phyloP scores from a whole-genome alignment of 1,140 invertebrate genomes.

The Drosophila kohkoa region DNA sequence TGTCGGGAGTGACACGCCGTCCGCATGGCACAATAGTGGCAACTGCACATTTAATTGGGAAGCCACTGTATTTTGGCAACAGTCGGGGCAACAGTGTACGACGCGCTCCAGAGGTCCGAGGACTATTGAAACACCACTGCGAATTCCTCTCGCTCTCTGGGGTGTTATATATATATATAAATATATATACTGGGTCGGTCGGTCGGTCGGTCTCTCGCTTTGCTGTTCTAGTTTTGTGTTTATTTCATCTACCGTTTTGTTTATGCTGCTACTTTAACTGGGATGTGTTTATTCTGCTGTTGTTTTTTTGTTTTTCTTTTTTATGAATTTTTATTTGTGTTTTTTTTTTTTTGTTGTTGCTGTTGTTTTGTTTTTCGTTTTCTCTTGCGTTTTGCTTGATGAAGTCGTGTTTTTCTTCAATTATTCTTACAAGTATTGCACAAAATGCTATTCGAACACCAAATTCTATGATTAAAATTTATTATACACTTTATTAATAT shows the following conservation, averaged over 20 bases:
- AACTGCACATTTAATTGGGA: conserved; percentile 72
- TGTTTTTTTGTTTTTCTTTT: no score
- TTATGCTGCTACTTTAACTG: not conserved
- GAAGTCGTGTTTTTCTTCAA: conserved; percentile 9
- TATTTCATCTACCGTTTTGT: conserved; percentile 16
- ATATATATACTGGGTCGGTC: no score
- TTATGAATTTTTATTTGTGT: no score
- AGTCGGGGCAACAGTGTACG: conserved; percentile 21
- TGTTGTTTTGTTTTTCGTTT: no score
- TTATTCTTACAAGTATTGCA: conserved; percentile 11
- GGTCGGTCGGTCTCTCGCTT: not conserved
- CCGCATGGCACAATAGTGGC: conserved; percentile 80
- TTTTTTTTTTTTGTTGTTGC: no score
- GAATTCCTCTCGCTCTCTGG: not conserved
- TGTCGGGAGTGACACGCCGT: conserved; percentile 84
- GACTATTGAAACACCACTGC: not conserved
- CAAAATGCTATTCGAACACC: not conserved
- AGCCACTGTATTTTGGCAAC: conserved; percentile 45
- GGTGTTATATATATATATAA: no score
- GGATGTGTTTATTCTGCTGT: no score
- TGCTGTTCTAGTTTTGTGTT: not conserved
- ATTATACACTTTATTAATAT: not conserved
- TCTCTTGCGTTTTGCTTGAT: not conserved
- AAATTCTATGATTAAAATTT: not conserved
- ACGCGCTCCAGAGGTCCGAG: conserved; percentile 1